Evolutionary conservation across 2,888 invertebrate species (phyloP).

Genomic region (Tipula lateralis): DNA sequence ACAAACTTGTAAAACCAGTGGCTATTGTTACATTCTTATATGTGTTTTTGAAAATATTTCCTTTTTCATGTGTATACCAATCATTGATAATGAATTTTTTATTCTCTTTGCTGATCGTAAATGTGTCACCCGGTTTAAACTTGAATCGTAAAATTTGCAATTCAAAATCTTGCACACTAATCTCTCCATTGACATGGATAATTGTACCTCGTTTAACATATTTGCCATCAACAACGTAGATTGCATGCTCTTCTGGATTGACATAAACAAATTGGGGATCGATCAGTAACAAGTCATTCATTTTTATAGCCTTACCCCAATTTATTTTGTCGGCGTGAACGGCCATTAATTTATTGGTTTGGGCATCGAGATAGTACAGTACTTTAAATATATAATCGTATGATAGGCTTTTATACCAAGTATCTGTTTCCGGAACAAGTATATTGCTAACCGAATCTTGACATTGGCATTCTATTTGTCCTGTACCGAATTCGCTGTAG

Average conservation of each 20-base stretch:
- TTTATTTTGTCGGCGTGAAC: not conserved
- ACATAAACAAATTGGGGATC: not conserved
- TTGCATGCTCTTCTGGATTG: not conserved
- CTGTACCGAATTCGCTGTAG: not conserved
- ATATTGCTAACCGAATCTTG: not conserved
- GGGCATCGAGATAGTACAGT: not conserved
- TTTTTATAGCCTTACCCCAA: not conserved
- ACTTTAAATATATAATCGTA: not conserved
- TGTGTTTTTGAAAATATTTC: not conserved
- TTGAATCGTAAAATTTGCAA: not conserved
- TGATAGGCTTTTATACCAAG: not conserved
- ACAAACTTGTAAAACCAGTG: not conserved
- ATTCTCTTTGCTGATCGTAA: not conserved
- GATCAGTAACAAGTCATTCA: not conserved
- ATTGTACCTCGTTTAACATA: not conserved
- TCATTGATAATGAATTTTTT: not conserved
- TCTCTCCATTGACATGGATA: not conserved
- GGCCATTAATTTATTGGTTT: not conserved
- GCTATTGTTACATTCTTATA: not conserved
- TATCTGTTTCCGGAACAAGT: not conserved
- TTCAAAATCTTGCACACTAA: not conserved
- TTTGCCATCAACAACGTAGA: not conserved
- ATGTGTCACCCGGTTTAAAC: not conserved
- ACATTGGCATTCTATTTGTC: not conserved
- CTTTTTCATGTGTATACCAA: not conserved